Evolutionary conservation across 1,140 invertebrate genomes (phyloP), one percentile per base, ranked within the genome.

Genomic region (Caenorhabditis inopinata): DNA sequence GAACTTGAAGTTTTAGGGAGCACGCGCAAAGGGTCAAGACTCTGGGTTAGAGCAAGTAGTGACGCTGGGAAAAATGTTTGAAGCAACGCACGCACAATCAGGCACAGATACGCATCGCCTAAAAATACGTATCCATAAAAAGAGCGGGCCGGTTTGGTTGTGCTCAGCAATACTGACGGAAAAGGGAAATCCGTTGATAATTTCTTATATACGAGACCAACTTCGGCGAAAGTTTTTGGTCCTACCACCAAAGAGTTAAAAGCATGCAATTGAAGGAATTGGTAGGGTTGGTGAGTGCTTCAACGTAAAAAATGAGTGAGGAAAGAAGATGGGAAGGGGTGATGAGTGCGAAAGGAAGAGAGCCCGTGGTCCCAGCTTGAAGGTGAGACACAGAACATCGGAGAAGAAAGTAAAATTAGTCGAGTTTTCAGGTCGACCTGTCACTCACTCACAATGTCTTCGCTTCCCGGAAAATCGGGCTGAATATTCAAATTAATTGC

Each of bases 1-100:
- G 58, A 68, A 68, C 58, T 68, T 68, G 58, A 68, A 68, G 58
- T 68, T 68, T 68, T 68, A 68, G 58, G 58, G 58, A 68, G 58
- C 58, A 68, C 21, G 58, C 58, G 32, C 58, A 68, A 68, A 12
- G 58, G 58, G 58, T 68, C 58, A 32, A 68, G 58, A 29, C 58
- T 38, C 58, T 32, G 58, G 58, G 58, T 68, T 68, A 68, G 58
- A 32, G 4, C 32, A n/a, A 68, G 58, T 68, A 68, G 58, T 38
- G 58, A 68, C 51, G 51, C 23, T 58, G 51, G 32, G 32, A 68
- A 68, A 51, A 68, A 68, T 38, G n/a, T 68, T 68, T 68, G 32
- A 68, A 68, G 58, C 58, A 68, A 29, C 58, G 58, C 58, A 38
- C 58, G 38, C 29, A 68, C 38, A 68, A 58, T 32, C 27, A 58